Conservation (phyloP, 2,888 invertebrate species). For the Argynnis bischoffii region DNA sequence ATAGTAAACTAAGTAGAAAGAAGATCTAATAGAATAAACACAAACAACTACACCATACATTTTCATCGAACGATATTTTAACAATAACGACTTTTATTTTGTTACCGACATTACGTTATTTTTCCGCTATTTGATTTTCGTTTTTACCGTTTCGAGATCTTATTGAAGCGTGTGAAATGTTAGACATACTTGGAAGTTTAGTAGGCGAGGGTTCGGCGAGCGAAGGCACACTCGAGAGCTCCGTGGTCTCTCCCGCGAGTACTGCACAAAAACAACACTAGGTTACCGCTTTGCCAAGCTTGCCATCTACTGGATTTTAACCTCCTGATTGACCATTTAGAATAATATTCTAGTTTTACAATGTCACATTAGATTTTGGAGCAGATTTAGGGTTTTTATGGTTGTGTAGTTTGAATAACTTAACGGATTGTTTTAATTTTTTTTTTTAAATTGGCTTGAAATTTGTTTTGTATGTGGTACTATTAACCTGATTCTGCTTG, state of each 20-base stretch:
- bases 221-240: conserved; percentile 76
- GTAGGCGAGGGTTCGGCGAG: conserved; percentile 82
- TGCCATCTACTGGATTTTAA: neutral
- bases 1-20: neutral
- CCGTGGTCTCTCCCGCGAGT: conserved; percentile 71
- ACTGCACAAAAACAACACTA: conserved; percentile 76
- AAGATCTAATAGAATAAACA: too few species aligned
- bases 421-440: too few species aligned
- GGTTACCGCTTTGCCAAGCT: conserved; percentile 19
- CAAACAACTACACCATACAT: neutral
- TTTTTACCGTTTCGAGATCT: conserved; percentile 45
- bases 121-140: neutral
- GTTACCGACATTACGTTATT: neutral
- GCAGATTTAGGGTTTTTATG: too few species aligned
- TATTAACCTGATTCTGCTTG: too few species aligned
- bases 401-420: too few species aligned
- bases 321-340: neutral
- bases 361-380: too few species aligned
- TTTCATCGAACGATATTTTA: neutral
- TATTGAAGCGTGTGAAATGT: conserved; percentile 62
- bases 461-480: too few species aligned
- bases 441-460: too few species aligned
- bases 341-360: too few species aligned
- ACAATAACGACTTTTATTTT: neutral
- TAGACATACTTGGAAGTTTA: conserved; percentile 84